Conservation (phyloP, 2,113 vertebrate genomes). For the Carassius carassius region DNA sequence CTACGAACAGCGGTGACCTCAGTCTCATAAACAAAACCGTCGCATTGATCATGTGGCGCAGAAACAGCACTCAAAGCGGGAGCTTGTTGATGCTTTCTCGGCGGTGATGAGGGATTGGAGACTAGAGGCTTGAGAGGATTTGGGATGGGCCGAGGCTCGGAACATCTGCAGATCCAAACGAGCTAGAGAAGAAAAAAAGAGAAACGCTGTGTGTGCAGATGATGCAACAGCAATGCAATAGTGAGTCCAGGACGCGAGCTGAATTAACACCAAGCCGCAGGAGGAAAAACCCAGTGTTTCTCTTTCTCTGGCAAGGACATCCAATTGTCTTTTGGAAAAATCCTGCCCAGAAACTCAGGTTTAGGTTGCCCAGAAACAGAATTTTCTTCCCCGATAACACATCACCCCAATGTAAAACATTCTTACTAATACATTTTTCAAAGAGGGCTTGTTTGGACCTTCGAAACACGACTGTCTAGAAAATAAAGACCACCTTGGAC, state of each 20-base stretch:
- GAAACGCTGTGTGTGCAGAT: conserved; percentile 58
- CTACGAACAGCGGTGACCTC: conserved; percentile 34
- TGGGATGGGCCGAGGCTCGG: conserved; percentile 41
- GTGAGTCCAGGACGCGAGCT: conserved; percentile 53
- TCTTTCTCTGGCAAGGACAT: conserved; percentile 53
- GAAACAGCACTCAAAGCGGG: conserved; percentile 60
- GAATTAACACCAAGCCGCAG: conserved; percentile 61
- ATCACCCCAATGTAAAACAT: conserved; percentile 5
- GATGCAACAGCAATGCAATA: conserved; percentile 64
- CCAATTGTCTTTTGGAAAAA: conserved; percentile 53
- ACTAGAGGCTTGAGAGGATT: conserved; percentile 31
- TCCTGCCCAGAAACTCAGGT: conserved; percentile 40
- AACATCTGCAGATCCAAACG: conserved; percentile 50
- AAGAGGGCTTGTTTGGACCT: not conserved
- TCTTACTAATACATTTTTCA: conserved; percentile 30
- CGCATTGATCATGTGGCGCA: conserved; percentile 61
- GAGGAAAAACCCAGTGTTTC: conserved; percentile 43
- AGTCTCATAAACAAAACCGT: conserved; percentile 62
- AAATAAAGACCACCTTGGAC: not conserved
- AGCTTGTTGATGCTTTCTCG: conserved; percentile 59
- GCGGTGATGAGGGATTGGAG: conserved; percentile 52
- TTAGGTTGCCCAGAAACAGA: conserved; percentile 18
- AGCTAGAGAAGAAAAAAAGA: conserved; percentile 49
- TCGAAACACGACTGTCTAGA: not conserved
- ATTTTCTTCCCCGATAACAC: conserved; percentile 14